Evolutionary conservation across 2,113 vertebrate genomes (phyloP).

Genomic region (Chroicocephalus ridibundus): DNA sequence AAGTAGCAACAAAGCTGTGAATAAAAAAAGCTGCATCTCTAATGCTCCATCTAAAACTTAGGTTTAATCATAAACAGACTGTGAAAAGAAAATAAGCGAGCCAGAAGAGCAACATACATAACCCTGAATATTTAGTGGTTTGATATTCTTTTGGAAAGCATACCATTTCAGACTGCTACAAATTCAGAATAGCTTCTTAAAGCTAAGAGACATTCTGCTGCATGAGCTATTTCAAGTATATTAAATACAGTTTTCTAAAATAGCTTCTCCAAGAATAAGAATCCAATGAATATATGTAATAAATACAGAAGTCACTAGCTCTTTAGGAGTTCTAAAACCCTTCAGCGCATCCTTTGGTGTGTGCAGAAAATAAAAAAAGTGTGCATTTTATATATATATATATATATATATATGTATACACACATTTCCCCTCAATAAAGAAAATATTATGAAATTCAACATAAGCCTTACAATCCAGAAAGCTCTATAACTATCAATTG

Average conservation of each 20-base stretch:
- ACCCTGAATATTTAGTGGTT: not conserved
- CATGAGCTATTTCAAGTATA: not conserved
- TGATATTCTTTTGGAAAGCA: not conserved
- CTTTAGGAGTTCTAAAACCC: not conserved
- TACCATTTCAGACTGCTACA: not conserved
- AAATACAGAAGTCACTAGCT: not conserved
- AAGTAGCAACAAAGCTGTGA: not conserved
- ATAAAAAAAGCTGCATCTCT: not conserved
- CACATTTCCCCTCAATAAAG: not conserved
- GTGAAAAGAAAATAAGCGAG: not conserved
- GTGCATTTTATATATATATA: not conserved
- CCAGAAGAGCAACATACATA: not conserved
- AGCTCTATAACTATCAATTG: not conserved
- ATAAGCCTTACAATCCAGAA: not conserved
- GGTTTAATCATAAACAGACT: not conserved
- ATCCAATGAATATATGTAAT: not conserved
- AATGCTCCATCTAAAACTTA: not conserved
- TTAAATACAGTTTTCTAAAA: not conserved
- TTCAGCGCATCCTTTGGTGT: not conserved
- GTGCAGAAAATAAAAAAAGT: not conserved
- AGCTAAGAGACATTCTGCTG: not conserved
- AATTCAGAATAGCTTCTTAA: not conserved
- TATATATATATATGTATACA: rapidly evolving
- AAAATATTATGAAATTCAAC: not conserved
- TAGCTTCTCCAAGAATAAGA: not conserved